Evolutionary conservation across 2,888 invertebrate genomes (phyloP).

Genomic region (Drosophila siamana): DNA sequence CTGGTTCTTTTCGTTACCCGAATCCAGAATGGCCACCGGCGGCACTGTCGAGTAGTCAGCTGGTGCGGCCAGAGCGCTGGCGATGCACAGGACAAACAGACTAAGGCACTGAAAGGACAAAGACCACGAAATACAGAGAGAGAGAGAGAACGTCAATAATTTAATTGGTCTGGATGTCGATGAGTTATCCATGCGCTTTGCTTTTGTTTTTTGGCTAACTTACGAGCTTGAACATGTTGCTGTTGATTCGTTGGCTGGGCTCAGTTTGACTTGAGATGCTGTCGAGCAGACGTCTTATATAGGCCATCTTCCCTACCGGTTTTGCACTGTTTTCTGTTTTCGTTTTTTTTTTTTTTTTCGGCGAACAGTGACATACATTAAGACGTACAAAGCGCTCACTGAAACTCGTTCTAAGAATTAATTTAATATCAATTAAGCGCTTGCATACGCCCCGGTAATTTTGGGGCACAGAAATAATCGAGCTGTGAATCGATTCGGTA

Average conservation of each 20-base stretch:
- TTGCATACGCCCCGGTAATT: constrained; percentile 59
- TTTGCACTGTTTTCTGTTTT: constrained; percentile 21
- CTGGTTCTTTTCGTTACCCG: constrained; percentile 70
- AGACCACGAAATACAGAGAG: too few relatives aligned
- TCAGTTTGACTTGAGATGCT: constrained; percentile 46
- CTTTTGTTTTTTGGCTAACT: constrained; percentile 43
- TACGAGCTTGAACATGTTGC: constrained; percentile 75
- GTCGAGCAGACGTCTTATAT: constrained; percentile 56
- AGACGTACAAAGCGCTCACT: constrained; percentile 32
- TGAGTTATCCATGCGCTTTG: constrained; percentile 4
- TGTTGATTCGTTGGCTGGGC: constrained; percentile 35
- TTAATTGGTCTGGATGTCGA: neutral
- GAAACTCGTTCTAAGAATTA: constrained; percentile 78
- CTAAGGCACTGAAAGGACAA: constrained; percentile 43
- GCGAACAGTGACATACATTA: constrained; percentile 45
- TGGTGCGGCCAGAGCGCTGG: constrained; percentile 63
- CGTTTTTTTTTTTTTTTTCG: neutral
- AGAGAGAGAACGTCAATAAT: neutral
- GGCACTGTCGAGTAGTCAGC: constrained; percentile 40
- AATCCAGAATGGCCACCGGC: constrained; percentile 80
- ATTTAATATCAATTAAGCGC: constrained; percentile 65
- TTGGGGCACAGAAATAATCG: constrained; percentile 9
- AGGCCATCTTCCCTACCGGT: constrained; percentile 71
- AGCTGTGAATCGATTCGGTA: neutral
- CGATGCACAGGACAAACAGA: constrained; percentile 48